A percentile compares a stretch with the other conserved stretches of the same genome.
phyloP scores from a whole-genome alignment of 2,888 invertebrate genomes.

The Orchesella flavescens region DNA sequence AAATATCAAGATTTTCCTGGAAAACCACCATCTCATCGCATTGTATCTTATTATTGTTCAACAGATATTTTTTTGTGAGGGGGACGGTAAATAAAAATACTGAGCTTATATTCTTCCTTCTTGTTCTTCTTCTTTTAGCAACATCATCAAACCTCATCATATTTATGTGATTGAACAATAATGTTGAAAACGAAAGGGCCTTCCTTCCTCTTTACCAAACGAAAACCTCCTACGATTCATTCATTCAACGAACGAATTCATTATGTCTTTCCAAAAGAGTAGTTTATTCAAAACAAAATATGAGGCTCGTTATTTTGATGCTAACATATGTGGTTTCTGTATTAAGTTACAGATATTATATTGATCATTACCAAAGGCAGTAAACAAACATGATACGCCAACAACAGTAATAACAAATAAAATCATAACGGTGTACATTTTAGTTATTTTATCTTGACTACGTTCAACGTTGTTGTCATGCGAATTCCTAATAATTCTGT shows the following conservation, averaged over 20 bases:
- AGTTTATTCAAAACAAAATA: too few relatives aligned
- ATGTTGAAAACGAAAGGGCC: background rate
- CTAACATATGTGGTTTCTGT: too few relatives aligned
- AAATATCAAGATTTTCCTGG: slow-evolving; percentile 3
- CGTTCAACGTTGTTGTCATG: too few relatives aligned
- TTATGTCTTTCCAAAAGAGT: background rate
- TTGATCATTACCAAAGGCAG: too few relatives aligned
- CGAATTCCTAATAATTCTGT: too few relatives aligned
- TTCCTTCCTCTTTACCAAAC: background rate
- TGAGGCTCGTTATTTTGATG: too few relatives aligned
- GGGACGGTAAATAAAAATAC: background rate
- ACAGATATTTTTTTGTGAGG: background rate
- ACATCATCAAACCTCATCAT: background rate
- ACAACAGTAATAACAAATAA: too few relatives aligned
- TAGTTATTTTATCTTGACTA: too few relatives aligned
- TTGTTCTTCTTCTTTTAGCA: too few relatives aligned
- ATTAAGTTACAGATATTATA: too few relatives aligned
- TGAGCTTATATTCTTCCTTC: background rate
- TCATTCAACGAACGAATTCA: background rate
- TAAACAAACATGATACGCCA: too few relatives aligned
- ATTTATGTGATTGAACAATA: background rate
- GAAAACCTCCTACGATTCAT: background rate
- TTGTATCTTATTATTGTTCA: background rate
- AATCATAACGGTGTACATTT: too few relatives aligned
- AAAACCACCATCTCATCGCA: background rate